A percentile compares a stretch with the other conserved stretches of the same genome.
Conservation (phyloP, 1,140 invertebrate species). For the Euura lappo region DNA sequence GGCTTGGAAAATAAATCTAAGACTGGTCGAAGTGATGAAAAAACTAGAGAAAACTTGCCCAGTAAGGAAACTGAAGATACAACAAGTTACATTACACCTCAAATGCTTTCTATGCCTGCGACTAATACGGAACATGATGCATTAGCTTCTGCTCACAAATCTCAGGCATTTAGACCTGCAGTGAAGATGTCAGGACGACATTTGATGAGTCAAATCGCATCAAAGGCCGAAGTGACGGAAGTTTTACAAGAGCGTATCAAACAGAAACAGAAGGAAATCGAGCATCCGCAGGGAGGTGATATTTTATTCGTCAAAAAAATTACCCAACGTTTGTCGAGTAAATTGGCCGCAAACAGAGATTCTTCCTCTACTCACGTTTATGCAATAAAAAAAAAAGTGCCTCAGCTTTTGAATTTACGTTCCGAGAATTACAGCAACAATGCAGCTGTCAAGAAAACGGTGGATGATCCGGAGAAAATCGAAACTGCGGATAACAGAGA, state of each 20-base stretch:
- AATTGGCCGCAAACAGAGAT: conserved; percentile 35
- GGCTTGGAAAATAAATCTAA: background rate
- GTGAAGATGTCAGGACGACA: conserved; percentile 42
- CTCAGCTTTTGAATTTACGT: background rate
- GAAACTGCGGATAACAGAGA: conserved; percentile 52
- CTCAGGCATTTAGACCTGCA: conserved; percentile 33
- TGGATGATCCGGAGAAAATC: conserved; percentile 18
- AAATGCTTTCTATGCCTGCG: background rate
- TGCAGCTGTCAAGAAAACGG: conserved; percentile 14
- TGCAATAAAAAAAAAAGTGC: conserved; percentile 9
- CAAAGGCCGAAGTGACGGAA: conserved; percentile 52
- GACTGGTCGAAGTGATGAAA: background rate
- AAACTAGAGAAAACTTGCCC: background rate
- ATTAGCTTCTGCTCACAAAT: conserved; percentile 16
- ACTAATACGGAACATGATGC: background rate
- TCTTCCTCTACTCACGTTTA: conserved; percentile 32
- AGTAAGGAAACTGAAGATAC: background rate
- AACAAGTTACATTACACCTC: background rate
- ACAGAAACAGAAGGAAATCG: conserved; percentile 51
- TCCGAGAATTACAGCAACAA: conserved; percentile 10
- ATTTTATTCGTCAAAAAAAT: conserved; percentile 61
- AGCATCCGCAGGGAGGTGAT: conserved; percentile 50
- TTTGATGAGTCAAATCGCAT: conserved; percentile 53
- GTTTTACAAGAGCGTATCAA: conserved; percentile 52
- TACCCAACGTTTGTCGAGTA: conserved; percentile 56